Evolutionary conservation across 2,888 invertebrate genomes (phyloP).

Genomic region (Diarsia mendica): DNA sequence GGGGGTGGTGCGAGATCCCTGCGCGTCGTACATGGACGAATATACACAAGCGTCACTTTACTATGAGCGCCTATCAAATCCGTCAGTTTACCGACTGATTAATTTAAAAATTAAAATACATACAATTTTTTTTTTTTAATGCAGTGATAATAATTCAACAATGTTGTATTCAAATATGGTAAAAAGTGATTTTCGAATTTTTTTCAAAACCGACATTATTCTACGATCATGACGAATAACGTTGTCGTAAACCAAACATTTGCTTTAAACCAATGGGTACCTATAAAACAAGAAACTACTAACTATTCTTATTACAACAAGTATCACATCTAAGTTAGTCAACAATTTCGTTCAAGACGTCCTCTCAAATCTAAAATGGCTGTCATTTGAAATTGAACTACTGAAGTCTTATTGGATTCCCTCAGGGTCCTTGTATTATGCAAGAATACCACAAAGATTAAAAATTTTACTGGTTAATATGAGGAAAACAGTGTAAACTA

Average conservation of each 20-base stretch:
- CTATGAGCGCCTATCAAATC: no score
- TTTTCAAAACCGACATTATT: no score
- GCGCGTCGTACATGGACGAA: no score
- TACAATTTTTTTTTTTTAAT: no score
- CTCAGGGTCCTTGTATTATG: not conserved
- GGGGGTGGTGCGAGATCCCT: no score
- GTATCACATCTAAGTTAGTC: conserved; percentile 35
- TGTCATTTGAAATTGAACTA: conserved; percentile 17
- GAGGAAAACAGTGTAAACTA: not conserved
- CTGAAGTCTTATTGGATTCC: conserved; percentile 13
- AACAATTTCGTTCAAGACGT: conserved; percentile 28
- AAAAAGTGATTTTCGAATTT: no score
- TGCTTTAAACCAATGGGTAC: conserved; percentile 1
- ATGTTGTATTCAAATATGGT: no score
- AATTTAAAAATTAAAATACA: no score
- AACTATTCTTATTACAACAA: conserved; percentile 38
- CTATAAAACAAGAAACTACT: conserved; percentile 27
- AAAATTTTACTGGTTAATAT: not conserved
- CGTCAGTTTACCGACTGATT: no score
- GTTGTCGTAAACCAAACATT: not conserved
- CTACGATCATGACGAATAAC: no score
- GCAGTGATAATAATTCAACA: no score
- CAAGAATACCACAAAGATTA: not conserved
- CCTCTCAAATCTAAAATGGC: conserved; percentile 25
- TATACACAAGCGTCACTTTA: no score